phyloP scores from a whole-genome alignment of 2,888 invertebrate species.

The Chydorus sphaericus region DNA sequence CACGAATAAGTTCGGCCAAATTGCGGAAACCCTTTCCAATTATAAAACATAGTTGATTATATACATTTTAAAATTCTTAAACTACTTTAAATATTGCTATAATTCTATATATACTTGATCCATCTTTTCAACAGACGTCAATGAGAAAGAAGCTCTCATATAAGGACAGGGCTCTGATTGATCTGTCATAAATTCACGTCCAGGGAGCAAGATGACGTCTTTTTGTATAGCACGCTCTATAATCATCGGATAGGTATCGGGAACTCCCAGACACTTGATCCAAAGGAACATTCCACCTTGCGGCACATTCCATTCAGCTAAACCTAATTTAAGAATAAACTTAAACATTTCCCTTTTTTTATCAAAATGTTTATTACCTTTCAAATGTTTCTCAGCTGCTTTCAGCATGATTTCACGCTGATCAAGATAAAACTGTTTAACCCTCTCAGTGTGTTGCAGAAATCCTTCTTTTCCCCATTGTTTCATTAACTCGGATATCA shows the following conservation, averaged over 20 bases:
- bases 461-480: conserved; percentile 45
- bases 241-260: conserved; percentile 57
- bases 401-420: conserved; percentile 45
- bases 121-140: conserved; percentile 47
- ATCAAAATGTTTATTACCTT: conserved; percentile 29
- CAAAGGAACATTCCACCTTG: conserved; percentile 64
- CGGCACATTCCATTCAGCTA: conserved; percentile 50
- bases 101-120: conserved; percentile 36
- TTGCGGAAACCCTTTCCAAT: conserved; percentile 36
- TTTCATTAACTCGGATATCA: conserved; percentile 39
- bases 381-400: conserved; percentile 42
- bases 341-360: too few species aligned
- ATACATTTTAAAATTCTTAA: neutral
- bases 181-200: conserved; percentile 54
- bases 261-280: conserved; percentile 49
- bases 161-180: conserved; percentile 45
- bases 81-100: too few species aligned
- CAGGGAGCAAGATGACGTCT: conserved; percentile 55
- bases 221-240: conserved; percentile 49
- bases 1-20: conserved; percentile 43
- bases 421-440: conserved; percentile 44
- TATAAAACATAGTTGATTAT: conserved; percentile 2
- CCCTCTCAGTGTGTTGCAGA: conserved; percentile 39
- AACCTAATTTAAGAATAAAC: too few species aligned
- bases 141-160: conserved; percentile 54